A percentile compares a stretch with the other conserved stretches of the same genome.
Evolutionary conservation across 2,797 vertebrate genomes (phyloP).

Genomic region (Hydrophis major): DNA sequence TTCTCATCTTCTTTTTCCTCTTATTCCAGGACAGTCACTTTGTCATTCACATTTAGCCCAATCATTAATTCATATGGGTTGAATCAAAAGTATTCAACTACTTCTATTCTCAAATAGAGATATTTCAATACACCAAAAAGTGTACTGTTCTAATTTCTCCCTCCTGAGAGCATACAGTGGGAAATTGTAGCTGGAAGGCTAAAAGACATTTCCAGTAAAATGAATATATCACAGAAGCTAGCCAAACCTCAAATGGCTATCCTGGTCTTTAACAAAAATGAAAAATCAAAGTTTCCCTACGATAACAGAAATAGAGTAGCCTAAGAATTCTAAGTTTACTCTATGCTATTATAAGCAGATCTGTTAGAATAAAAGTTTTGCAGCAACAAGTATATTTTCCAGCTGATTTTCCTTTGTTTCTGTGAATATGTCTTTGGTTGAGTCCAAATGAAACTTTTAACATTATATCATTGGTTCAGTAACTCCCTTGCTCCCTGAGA

Average conservation of each 20-base stretch:
- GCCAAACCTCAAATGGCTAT: neutral
- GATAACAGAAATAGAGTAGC: neutral
- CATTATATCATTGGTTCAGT: neutral
- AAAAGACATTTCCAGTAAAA: neutral
- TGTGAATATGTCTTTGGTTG: neutral
- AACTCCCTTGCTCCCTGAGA: neutral
- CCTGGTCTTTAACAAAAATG: neutral
- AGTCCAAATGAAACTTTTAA: neutral
- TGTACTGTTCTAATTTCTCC: too few species aligned
- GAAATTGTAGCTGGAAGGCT: neutral
- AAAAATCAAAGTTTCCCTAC: neutral
- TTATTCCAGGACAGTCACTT: neutral
- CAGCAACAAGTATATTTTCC: neutral
- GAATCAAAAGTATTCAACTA: neutral
- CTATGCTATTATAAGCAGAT: neutral
- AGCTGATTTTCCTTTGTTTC: neutral
- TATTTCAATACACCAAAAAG: neutral
- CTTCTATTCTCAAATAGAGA: neutral
- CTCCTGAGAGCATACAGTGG: neutral
- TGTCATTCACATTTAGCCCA: neutral
- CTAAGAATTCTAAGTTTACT: neutral
- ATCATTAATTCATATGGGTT: neutral
- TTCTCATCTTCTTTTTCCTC: neutral
- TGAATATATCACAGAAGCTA: neutral
- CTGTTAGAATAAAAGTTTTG: neutral